Percentiles rank a stretch among this genome's conserved stretches.
Conservation (phyloP, 2,888 invertebrate species). For the Gortyna flavago region DNA sequence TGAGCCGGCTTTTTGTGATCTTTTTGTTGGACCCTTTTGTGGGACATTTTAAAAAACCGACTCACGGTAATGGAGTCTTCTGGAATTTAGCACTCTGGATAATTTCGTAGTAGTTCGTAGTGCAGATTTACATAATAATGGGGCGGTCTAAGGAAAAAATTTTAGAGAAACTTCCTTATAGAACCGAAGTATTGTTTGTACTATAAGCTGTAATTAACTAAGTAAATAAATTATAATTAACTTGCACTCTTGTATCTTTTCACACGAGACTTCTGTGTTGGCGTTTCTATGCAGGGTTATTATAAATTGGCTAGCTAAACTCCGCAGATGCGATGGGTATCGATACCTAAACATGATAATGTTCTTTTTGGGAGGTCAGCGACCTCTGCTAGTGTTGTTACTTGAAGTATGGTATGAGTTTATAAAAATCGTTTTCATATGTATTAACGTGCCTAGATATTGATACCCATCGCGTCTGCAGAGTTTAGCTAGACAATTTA, state of each 20-base stretch:
- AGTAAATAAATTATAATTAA: conserved; percentile 3
- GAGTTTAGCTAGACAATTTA: background rate
- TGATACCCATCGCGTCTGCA: background rate
- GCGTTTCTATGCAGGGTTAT: background rate
- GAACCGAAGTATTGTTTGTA: conserved; percentile 6
- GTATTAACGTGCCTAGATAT: background rate
- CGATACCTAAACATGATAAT: background rate
- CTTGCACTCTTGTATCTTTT: background rate
- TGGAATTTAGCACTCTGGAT: conserved; percentile 9
- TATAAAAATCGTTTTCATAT: background rate
- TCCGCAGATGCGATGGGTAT: background rate
- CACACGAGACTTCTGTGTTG: background rate
- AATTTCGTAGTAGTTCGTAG: background rate
- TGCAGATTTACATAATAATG: conserved; percentile 25
- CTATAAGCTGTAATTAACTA: background rate
- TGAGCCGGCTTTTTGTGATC: conserved; percentile 4
- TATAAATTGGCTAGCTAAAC: background rate
- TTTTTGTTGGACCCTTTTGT: conserved; percentile 22
- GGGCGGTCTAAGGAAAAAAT: background rate
- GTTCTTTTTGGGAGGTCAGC: background rate
- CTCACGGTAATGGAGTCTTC: background rate
- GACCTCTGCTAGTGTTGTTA: background rate
- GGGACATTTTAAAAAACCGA: conserved; percentile 19
- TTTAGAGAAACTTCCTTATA: conserved; percentile 7
- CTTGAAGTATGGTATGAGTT: background rate